A percentile compares a stretch with the other conserved stretches of the same genome.
Evolutionary conservation across 2,113 vertebrate species (phyloP).

Genomic region (Leiothrix lutea): DNA sequence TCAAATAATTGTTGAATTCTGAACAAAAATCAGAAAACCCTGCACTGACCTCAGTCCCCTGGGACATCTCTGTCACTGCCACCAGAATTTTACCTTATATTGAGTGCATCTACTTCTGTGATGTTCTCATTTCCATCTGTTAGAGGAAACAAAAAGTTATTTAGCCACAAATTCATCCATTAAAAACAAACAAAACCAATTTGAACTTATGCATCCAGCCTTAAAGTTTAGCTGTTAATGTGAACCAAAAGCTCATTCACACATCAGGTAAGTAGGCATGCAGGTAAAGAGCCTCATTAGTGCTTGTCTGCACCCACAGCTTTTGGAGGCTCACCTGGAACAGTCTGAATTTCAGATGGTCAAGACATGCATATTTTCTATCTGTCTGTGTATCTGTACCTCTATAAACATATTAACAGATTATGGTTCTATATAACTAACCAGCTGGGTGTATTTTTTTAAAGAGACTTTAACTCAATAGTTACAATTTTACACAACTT

Average conservation of each 20-base stretch:
- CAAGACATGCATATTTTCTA: background rate
- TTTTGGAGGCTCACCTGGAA: background rate
- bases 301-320: background rate
- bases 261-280: background rate
- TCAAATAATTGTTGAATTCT: background rate
- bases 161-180: background rate
- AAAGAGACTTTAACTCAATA: background rate
- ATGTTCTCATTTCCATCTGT: slow-evolving; percentile 66
- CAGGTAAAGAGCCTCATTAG: background rate
- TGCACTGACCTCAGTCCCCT: background rate
- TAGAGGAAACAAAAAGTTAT: background rate
- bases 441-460: background rate
- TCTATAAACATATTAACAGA: background rate
- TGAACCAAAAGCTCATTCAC: background rate
- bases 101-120: slow-evolving; percentile 75
- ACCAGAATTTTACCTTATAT: slow-evolving; percentile 69
- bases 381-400: background rate
- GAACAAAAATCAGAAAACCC: background rate
- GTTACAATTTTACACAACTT: background rate
- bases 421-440: background rate
- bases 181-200: background rate
- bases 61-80: background rate
- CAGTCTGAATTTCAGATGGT: background rate
- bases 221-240: background rate
- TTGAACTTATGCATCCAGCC: background rate